phyloP scores from a whole-genome alignment of 2,797 vertebrate genomes.

The Danionella dracula region DNA sequence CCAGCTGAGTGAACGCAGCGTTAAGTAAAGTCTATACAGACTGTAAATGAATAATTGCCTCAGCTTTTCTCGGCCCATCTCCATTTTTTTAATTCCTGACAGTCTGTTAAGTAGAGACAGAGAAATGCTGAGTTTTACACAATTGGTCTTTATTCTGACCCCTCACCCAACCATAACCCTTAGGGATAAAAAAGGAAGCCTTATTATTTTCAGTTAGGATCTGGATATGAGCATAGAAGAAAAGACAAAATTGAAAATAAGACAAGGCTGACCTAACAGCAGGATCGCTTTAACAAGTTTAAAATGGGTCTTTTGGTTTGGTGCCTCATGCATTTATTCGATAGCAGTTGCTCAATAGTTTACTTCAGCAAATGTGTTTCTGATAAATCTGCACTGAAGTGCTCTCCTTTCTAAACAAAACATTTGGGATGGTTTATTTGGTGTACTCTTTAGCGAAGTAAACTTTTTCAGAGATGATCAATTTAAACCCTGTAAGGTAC shows the following conservation, averaged over 20 bases:
- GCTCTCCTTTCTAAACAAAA: neutral
- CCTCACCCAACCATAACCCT: conserved; percentile 16
- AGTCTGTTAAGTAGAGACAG: conserved; percentile 47
- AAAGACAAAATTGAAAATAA: conserved; percentile 12
- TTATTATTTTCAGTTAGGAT: conserved; percentile 30
- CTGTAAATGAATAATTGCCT: conserved; percentile 70
- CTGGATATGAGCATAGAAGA: neutral
- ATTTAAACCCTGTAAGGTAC: too few species aligned
- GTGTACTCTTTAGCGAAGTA: too few species aligned
- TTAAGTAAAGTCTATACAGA: conserved; percentile 58
- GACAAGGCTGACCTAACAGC: conserved; percentile 65
- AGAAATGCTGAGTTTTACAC: conserved; percentile 28
- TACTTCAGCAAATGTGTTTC: conserved; percentile 34
- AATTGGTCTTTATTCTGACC: conserved; percentile 27
- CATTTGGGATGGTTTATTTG: neutral
- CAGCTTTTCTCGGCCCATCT: conserved; percentile 53
- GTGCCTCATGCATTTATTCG: conserved; percentile 50
- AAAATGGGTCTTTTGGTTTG: conserved; percentile 55
- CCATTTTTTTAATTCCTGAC: conserved; percentile 69
- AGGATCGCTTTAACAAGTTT: conserved; percentile 63
- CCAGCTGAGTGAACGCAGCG: conserved; percentile 33
- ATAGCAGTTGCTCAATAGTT: conserved; percentile 11
- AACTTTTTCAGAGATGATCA: too few species aligned
- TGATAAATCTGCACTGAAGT: conserved; percentile 12
- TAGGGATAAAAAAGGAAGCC: conserved; percentile 12